A percentile compares a stretch with the other conserved stretches of the same genome.
Evolutionary conservation across 2,113 vertebrate species (phyloP).

Genomic region (Myiozetetes cayanensis): DNA sequence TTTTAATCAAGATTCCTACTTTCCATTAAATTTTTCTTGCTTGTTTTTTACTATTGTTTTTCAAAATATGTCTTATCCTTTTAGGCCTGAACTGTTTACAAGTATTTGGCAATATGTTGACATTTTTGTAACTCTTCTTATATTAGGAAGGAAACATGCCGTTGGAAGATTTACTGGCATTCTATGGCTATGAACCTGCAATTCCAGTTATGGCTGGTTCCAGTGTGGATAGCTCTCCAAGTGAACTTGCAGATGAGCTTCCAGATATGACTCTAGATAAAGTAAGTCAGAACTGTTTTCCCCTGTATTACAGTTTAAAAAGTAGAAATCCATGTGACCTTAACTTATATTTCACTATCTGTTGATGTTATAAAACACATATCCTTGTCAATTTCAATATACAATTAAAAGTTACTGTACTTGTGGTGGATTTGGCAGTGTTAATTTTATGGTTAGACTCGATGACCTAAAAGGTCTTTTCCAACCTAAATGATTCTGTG

Average conservation of each 20-base stretch:
- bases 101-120: not conserved
- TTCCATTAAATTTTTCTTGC: not conserved
- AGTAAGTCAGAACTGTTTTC: conserved; percentile 69
- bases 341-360: not conserved
- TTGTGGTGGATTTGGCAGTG: not conserved
- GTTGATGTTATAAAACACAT: not conserved
- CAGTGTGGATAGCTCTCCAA: conserved; percentile 92
- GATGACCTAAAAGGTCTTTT: not conserved
- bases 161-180: conserved; percentile 91
- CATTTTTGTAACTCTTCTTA: conserved; percentile 14
- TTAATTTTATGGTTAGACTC: not conserved
- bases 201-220: conserved; percentile 82
- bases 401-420: not conserved
- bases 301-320: not conserved
- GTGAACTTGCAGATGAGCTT: conserved; percentile 92
- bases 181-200: conserved; percentile 92
- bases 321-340: not conserved
- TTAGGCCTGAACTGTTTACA: not conserved
- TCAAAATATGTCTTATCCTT: not conserved
- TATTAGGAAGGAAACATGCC: conserved; percentile 95
- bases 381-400: not conserved
- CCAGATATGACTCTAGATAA: conserved; percentile 99
- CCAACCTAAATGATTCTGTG: not conserved
- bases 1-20: not conserved
- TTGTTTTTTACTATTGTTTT: not conserved